Evolutionary conservation across 2,113 vertebrate species (phyloP).

Genomic region (Hypomesus transpacificus): DNA sequence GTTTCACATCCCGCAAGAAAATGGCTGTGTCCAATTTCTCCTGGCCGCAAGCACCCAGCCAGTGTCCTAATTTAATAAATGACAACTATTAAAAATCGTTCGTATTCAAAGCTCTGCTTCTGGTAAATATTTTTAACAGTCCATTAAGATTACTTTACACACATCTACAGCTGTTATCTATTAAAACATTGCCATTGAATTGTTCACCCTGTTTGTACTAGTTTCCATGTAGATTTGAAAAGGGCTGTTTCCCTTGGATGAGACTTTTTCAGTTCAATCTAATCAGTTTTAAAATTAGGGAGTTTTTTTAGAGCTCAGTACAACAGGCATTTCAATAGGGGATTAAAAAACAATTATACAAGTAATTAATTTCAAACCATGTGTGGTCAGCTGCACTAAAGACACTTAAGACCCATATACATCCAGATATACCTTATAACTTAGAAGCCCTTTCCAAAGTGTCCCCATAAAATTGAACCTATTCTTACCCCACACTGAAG

Average conservation of each 20-base stretch:
- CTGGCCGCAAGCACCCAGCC: slow-evolving; percentile 58
- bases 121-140: slow-evolving; percentile 62
- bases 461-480: not conserved
- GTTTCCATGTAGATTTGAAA: no score
- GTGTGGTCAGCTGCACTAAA: no score
- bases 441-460: not conserved
- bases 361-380: not conserved
- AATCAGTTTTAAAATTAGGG: no score
- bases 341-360: not conserved
- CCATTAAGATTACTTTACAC: slow-evolving; percentile 57
- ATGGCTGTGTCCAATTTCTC: slow-evolving; percentile 62
- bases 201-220: not conserved
- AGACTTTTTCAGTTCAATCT: no score
- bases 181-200: slow-evolving; percentile 65
- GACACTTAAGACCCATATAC: no score
- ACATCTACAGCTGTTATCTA: slow-evolving; percentile 56
- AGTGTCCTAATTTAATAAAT: slow-evolving; percentile 74
- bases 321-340: not conserved
- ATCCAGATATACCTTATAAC: no score
- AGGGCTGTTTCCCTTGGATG: no score
- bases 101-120: slow-evolving; percentile 56
- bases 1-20: slow-evolving; percentile 66
- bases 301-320: no score
- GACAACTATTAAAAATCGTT: slow-evolving; percentile 68
- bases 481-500: slow-evolving; percentile 91